Conservation (phyloP, 1,140 invertebrate genomes). For the Bacillus rossius region DNA sequence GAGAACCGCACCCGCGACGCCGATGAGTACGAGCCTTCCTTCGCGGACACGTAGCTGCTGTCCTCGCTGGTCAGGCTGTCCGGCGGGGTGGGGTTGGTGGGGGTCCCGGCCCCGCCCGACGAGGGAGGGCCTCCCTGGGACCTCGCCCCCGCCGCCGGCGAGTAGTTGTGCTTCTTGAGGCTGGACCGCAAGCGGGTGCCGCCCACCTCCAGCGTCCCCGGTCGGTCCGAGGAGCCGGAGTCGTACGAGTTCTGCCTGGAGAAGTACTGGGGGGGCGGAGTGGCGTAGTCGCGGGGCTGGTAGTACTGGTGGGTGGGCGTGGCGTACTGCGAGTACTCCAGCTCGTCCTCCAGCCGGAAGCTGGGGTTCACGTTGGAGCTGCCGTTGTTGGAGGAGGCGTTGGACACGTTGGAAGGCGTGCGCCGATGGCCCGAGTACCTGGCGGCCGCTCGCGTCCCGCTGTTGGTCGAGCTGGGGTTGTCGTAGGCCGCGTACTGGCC, state of each 20-base stretch:
- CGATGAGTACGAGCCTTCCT: constrained; percentile 59
- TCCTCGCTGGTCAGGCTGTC: constrained; percentile 80
- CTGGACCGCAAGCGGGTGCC: constrained; percentile 57
- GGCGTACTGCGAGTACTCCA: constrained; percentile 46
- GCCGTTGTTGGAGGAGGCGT: constrained; percentile 47
- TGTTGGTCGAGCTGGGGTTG: constrained; percentile 42
- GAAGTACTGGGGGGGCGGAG: constrained; percentile 30
- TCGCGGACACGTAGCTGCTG: constrained; percentile 76
- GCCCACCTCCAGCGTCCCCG: constrained; percentile 59
- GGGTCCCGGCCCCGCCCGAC: constrained; percentile 48
- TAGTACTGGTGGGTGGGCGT: constrained; percentile 33
- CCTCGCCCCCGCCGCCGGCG: constrained; percentile 23
- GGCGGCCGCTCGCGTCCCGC: constrained; percentile 9
- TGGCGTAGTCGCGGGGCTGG: constrained; percentile 16
- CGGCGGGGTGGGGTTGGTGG: constrained; percentile 80
- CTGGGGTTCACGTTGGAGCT: constrained; percentile 49
- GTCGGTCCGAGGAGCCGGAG: constrained; percentile 53
- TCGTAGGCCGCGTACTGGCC: constrained; percentile 45
- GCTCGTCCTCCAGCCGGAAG: constrained; percentile 59
- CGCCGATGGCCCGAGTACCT: constrained; percentile 48
- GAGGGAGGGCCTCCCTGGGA: constrained; percentile 12
- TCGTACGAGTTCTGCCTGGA: constrained; percentile 54
- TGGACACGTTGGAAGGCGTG: constrained; percentile 68
- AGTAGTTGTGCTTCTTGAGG: constrained; percentile 62
- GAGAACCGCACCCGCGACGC: constrained; percentile 71